Conservation (phyloP, 2,113 vertebrate genomes). For the Phodopus roborovskii region DNA sequence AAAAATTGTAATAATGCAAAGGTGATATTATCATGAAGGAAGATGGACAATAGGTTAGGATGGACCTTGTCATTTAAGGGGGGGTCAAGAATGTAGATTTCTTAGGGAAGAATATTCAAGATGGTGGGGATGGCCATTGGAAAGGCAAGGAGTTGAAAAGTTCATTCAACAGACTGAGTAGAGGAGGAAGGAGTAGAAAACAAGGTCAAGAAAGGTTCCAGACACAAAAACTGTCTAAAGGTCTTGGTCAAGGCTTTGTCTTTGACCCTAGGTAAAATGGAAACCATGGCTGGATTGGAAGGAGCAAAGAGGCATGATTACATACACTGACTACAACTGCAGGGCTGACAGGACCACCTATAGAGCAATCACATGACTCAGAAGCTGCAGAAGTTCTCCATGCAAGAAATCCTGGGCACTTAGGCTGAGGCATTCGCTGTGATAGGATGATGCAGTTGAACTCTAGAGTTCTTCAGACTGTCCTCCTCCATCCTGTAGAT, state of each 20-base stretch:
- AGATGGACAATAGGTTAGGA: background rate
- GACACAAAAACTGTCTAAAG: rapidly evolving
- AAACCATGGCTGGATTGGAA: background rate
- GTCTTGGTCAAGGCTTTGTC: background rate
- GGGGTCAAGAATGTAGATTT: rapidly evolving
- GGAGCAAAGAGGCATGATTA: background rate
- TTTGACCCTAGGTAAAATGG: background rate
- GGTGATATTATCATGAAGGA: background rate
- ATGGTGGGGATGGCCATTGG: background rate
- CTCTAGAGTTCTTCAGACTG: background rate
- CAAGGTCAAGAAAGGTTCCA: background rate
- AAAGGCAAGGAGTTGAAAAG: background rate
- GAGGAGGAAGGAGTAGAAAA: background rate
- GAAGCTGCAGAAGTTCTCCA: background rate
- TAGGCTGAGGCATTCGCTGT: background rate
- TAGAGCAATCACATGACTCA: background rate
- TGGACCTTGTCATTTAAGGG: background rate
- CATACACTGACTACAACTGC: background rate
- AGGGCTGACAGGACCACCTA: background rate
- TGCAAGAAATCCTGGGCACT: background rate
- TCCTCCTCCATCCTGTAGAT: background rate
- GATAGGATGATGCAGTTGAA: background rate
- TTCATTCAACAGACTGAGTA: background rate
- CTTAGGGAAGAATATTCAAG: background rate
- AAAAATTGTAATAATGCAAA: background rate